These are phyloP conservation scores for Mycogona germanica DNA, from an alignment of 2,888 invertebrate genomes.

Conservation along the genomic window DNA sequence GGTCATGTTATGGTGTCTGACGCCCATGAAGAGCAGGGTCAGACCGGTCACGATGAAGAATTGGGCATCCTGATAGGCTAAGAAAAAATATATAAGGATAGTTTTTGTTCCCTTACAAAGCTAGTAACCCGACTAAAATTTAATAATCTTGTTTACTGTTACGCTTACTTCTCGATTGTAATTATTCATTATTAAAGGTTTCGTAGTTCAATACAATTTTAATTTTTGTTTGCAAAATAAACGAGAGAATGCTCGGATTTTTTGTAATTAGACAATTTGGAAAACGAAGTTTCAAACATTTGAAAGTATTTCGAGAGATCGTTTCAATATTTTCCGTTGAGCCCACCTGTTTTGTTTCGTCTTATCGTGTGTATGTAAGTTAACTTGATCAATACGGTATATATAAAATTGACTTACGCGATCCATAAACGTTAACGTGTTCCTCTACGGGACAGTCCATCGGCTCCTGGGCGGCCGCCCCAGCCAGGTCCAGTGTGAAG, in stretches of 20 bases:
- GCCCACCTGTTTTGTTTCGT: too few species aligned
- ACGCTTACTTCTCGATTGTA: too few species aligned
- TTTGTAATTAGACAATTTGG: too few species aligned
- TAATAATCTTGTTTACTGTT: too few species aligned
- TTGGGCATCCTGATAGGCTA: constrained; percentile 13
- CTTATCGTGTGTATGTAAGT: too few species aligned
- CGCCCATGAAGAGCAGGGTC: background rate
- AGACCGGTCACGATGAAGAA: constrained; percentile 12
- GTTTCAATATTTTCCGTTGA: background rate
- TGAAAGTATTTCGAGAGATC: background rate
- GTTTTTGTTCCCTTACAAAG: background rate
- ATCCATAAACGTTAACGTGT: background rate
- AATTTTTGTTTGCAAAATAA: too few species aligned
- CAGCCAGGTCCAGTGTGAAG: background rate
- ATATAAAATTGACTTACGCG: background rate
- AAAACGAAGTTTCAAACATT: background rate
- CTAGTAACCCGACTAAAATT: background rate
- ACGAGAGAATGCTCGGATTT: too few species aligned
- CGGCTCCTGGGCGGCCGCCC: too few species aligned
- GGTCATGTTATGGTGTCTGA: constrained; percentile 1
- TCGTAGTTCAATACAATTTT: too few species aligned
- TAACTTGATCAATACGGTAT: too few species aligned
- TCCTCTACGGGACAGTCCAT: background rate
- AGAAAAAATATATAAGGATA: background rate
- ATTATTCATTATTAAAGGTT: too few species aligned